A percentile compares a stretch with the other conserved stretches of the same genome.
phyloP scores from a whole-genome alignment of 37 sponge, comb jelly and placozoan species.

The Chondrilla cf. caribensis region DNA sequence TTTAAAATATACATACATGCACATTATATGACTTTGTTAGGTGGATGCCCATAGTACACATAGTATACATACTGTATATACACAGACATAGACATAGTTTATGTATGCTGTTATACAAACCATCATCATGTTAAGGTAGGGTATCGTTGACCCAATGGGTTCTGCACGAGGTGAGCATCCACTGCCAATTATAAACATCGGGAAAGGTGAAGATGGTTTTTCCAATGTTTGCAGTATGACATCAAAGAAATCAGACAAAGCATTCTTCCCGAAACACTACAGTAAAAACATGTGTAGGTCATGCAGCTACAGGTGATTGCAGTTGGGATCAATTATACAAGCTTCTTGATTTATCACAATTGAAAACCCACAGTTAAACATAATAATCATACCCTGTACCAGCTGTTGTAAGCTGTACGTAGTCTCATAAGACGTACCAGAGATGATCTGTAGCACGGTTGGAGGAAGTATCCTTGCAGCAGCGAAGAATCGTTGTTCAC shows the following conservation, averaged over 20 bases:
- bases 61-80: too few relatives aligned
- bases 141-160: background rate
- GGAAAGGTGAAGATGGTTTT: background rate
- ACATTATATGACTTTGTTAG: too few relatives aligned
- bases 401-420: too few relatives aligned
- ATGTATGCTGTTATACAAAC: too few relatives aligned
- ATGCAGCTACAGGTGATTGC: too few relatives aligned
- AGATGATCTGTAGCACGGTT: background rate
- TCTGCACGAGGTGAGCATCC: constrained; percentile 11
- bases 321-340: background rate
- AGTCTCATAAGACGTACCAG: background rate
- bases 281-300: background rate
- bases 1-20: too few relatives aligned
- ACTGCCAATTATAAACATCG: background rate
- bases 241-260: background rate
- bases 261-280: background rate
- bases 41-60: too few relatives aligned
- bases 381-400: too few relatives aligned
- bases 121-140: background rate
- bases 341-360: too few relatives aligned
- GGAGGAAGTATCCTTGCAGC: background rate
- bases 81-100: too few relatives aligned
- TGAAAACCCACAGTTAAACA: too few relatives aligned
- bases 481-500: background rate
- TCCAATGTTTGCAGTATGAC: background rate